Evolutionary conservation across 2,113 vertebrate genomes (phyloP), one percentile per base, ranked within the genome.

Genomic region (Psittacara wagleri): DNA sequence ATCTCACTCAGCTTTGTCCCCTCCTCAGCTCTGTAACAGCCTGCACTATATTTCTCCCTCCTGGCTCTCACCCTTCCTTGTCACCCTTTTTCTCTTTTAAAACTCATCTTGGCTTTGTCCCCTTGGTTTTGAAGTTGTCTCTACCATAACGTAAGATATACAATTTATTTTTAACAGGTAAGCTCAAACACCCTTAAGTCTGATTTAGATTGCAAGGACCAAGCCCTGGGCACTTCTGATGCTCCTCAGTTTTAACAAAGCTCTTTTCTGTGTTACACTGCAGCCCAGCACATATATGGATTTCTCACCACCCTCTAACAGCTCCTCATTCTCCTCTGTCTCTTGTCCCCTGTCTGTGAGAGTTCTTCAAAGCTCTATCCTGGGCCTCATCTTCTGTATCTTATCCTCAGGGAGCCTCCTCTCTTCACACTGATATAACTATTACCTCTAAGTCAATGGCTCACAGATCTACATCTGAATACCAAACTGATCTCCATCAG

Each of bases 391-490:
- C 79, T 85, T 95, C 93, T 80, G 37, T 54, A 95, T 93, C 88
- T 95, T 92, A 93, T 92, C 85, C 87, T 96, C 83, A 81, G 85
- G 79, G 51, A 95, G 67, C 72, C 85, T 92, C 68, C 73, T 76
- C 35, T 86, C 64, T 95, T 96, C 93, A 86, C 88, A 92, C 88
- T 48, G 73, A 83, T 93, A 59, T 17, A 78, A 70, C 82, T 92
- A 88, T 94, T 94, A 95, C 68, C 85, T 83, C 75, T 68, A 90
- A 88, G 72, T 95, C 74, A 95, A 90, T 52, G 83, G 86, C 76
- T 88, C 29, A 23, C 79, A 92, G 83, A 96, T 97, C 85, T 97
- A 55, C 94, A 94, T 90, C 61, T 96, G 93, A 95, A 94, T 94
- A 90, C 54, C 82, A 91, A 91, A 86, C 57, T 11, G 35, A 87